phyloP scores from a whole-genome alignment of 2,113 vertebrate genomes.

The Platysternon megacephalum region DNA sequence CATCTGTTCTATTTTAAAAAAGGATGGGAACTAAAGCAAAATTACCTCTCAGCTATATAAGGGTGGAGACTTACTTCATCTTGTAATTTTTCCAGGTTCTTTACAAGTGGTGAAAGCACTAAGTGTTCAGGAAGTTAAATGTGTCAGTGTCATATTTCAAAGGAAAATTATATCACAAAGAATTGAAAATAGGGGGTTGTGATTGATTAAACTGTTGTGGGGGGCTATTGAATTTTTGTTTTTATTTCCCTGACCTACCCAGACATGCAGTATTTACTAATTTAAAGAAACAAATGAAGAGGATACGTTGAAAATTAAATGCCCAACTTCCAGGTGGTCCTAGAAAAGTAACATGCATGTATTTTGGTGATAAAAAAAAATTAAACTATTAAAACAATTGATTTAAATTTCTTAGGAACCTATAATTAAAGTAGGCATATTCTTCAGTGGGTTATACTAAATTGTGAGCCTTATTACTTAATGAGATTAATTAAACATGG shows the following conservation, averaged over 20 bases:
- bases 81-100: neutral
- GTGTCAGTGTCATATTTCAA: neutral
- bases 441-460: neutral
- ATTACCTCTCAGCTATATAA: neutral
- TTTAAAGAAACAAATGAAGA: neutral
- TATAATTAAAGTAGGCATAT: neutral
- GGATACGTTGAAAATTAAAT: neutral
- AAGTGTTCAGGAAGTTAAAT: neutral
- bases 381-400: neutral
- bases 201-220: neutral
- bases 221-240: neutral
- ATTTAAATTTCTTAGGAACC: neutral
- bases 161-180: neutral
- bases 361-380: neutral
- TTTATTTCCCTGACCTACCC: neutral
- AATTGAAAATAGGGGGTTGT: neutral
- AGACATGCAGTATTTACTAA: neutral
- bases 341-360: neutral
- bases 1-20: neutral
- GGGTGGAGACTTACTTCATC: neutral
- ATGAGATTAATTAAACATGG: neutral
- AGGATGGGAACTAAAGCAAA: accelerated
- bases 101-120: neutral
- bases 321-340: neutral
- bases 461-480: neutral